phyloP scores from a whole-genome alignment of 2,113 vertebrate species.

The Eublepharis macularius region DNA sequence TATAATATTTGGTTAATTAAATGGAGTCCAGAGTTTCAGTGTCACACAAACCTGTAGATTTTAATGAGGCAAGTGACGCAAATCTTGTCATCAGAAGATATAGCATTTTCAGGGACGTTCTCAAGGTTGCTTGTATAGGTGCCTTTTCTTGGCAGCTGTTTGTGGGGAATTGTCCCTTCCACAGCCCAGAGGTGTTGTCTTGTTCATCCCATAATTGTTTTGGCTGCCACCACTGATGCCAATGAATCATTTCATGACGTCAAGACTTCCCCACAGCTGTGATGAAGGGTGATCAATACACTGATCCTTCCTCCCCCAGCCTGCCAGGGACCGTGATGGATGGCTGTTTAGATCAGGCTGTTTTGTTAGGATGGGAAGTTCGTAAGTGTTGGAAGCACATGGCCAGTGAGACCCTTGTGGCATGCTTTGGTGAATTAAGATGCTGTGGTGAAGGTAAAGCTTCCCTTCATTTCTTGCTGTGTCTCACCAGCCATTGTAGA shows the following conservation, averaged over 20 bases:
- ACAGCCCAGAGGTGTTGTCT: not conserved
- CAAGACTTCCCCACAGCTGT: not conserved
- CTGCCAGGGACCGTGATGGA: not conserved
- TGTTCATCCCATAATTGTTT: constrained; percentile 19
- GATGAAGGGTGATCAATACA: too few relatives aligned
- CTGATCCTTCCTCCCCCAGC: not conserved
- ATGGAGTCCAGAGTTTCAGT: constrained; percentile 44
- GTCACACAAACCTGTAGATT: constrained; percentile 47
- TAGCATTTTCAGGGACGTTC: constrained; percentile 34
- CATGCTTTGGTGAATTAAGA: not conserved
- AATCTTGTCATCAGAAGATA: constrained; percentile 18
- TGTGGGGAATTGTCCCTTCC: not conserved
- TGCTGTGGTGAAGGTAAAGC: not conserved
- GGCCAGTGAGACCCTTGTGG: not conserved
- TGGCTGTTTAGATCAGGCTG: not conserved
- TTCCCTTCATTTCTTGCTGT: too few relatives aligned
- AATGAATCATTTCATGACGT: constrained; percentile 4
- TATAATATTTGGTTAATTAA: constrained; percentile 50
- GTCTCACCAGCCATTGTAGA: not conserved
- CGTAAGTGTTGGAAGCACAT: too few relatives aligned
- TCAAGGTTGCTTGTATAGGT: constrained; percentile 63
- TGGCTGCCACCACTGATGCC: rapidly evolving
- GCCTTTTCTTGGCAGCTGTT: constrained; percentile 38
- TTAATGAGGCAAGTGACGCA: constrained; percentile 36
- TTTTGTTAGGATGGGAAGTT: not conserved